These are phyloP conservation scores for Grallaria varia DNA, from an alignment of 2,113 vertebrate genomes.

Conservation along the genomic window DNA sequence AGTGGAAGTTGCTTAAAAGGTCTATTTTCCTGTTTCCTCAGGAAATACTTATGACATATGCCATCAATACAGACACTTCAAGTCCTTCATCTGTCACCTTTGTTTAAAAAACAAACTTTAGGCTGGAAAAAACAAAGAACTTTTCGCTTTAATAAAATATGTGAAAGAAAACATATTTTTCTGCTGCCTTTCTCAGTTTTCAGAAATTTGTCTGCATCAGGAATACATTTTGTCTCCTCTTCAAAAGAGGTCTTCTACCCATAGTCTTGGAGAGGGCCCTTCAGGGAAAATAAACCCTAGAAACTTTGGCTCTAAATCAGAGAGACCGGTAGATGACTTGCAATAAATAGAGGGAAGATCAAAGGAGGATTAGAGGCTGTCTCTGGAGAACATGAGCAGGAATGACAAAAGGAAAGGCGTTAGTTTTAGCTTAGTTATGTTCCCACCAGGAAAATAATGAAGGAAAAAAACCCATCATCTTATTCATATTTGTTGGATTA, in stretches of 20 bases:
- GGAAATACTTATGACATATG: not conserved
- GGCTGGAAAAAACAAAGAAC: not conserved
- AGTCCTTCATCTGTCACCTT: not conserved
- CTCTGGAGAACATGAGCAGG: not conserved
- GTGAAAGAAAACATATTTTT: not conserved
- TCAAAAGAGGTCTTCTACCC: not conserved
- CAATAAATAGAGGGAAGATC: not conserved
- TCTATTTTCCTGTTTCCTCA: not conserved
- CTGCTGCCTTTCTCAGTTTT: not conserved
- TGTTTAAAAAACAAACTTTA: not conserved
- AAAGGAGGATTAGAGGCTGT: conserved; percentile 13
- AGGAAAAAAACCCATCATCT: not conserved
- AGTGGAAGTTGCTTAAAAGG: not conserved
- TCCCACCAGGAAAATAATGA: not conserved
- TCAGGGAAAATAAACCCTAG: not conserved
- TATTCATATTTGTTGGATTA: not conserved
- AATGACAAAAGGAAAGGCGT: not conserved
- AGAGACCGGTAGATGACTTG: not conserved
- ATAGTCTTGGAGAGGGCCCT: not conserved
- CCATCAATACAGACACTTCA: not conserved
- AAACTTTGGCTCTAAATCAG: not conserved
- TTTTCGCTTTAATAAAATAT: not conserved
- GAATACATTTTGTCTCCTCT: not conserved
- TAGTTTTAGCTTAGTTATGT: not conserved
- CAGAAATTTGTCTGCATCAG: not conserved